Conservation (phyloP, 2,113 vertebrate genomes). For the Ailurus styani region DNA sequence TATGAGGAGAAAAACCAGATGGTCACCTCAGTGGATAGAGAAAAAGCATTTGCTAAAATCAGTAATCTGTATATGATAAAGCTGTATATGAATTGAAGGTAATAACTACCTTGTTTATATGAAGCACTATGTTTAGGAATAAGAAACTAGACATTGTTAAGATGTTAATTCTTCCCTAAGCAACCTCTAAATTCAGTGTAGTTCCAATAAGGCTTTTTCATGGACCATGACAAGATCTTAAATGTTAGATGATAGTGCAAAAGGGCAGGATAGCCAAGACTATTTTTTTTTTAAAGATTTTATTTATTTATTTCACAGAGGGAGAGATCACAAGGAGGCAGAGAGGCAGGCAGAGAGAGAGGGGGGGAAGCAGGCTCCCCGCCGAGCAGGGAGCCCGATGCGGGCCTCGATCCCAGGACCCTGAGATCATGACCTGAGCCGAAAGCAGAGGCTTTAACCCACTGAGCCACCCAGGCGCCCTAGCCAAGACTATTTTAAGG, state of each 20-base stretch:
- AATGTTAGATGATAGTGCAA: background rate
- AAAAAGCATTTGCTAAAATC: background rate
- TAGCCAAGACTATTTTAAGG: background rate
- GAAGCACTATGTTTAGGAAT: background rate
- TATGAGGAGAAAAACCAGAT: background rate
- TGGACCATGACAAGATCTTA: background rate
- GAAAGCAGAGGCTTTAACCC: no score
- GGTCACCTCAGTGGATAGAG: background rate
- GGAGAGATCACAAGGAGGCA: no score
- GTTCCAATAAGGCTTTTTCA: background rate
- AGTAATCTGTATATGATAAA: background rate
- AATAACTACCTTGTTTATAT: background rate
- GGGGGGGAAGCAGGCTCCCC: no score
- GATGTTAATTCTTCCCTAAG: background rate
- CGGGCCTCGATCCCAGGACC: no score
- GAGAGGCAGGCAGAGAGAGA: no score
- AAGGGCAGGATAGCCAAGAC: background rate
- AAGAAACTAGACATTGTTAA: background rate
- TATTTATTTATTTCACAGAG: no score
- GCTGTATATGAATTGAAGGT: background rate
- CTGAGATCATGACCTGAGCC: no score
- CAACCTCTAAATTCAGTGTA: background rate
- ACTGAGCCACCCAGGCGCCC: no score
- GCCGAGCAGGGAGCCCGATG: no score
- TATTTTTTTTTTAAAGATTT: no score